Evolutionary conservation across 2,888 invertebrate species (phyloP), one percentile per base, ranked within the genome.

Genomic region (Agrochola lota): DNA sequence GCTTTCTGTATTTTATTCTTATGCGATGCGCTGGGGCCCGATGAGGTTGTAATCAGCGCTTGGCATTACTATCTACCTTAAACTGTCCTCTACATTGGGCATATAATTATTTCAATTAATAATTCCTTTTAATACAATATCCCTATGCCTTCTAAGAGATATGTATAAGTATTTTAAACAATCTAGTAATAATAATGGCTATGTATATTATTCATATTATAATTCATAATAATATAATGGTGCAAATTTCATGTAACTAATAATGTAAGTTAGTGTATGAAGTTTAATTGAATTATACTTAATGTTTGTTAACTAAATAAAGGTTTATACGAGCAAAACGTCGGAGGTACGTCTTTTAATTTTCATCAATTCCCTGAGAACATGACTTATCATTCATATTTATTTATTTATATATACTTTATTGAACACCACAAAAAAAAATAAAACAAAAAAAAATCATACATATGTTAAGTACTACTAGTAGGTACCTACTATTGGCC

Each of bases 301-400:
- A 86, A 84, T 77, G 71, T 70, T 82, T 87, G 85, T 85, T 87
- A 87, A 81, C 68, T 78, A 68, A 86, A 87, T 87, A 87, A 87
- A 85, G 78, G 70, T 86, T 82, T 82, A 80, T 87, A 83, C 23
- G 74, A 77, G 83, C 70, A 67, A 74, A 17, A 73, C 8, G 23
- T 66, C 17, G 23, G n/a, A 46, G 8, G 52, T 35, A 57, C 2
- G 4, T 7, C 20, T 69, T 40, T 71, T 71, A 8, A 23, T 23
- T 12, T 40, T 52, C 20, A 69, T 20, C 15, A 40, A 40, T 43
- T 70, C 26, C 26, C 20, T 59, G 69, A 69, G 5, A n/a, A n/a
- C 1, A 68, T n/a, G 15, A 64, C 20, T 35, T 46, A 15, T 46
- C 15, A 46, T 46, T 35, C 12, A 40, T 30, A 30, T 30, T 30